Conservation (phyloP, 2,113 vertebrate species). For the Mastomys natalensis region DNA sequence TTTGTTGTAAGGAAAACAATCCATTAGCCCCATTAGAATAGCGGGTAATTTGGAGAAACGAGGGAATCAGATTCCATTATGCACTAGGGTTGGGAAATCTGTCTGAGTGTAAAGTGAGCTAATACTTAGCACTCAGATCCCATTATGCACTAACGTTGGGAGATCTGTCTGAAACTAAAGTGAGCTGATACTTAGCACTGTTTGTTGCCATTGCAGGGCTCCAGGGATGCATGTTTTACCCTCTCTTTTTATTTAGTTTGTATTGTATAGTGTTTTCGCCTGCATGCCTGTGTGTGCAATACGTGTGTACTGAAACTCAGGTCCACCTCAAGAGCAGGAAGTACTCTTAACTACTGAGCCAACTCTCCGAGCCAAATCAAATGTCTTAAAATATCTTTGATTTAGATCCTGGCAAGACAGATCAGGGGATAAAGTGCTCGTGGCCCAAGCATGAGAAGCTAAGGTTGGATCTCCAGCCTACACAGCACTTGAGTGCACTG, state of each 20-base stretch:
- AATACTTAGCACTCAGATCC: neutral
- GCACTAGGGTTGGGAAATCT: conserved; percentile 2
- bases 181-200: neutral
- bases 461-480: neutral
- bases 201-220: neutral
- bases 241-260: neutral
- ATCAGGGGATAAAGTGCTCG: too few relatives aligned
- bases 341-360: neutral
- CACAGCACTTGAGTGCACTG: neutral
- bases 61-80: conserved; percentile 25
- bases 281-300: too few relatives aligned
- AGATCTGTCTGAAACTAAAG: neutral
- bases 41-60: conserved; percentile 57
- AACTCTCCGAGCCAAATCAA: neutral
- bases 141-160: conserved; percentile 1
- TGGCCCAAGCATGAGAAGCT: too few relatives aligned
- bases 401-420: neutral
- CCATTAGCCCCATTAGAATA: neutral
- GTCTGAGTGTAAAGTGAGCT: conserved; percentile 11
- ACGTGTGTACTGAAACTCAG: neutral
- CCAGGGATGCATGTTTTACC: neutral
- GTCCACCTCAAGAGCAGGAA: neutral
- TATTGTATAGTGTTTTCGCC: neutral
- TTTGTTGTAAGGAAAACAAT: conserved; percentile 64
- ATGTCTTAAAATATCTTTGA: neutral